A percentile compares a stretch with the other conserved stretches of the same genome.
Evolutionary conservation across 1,140 invertebrate species (phyloP).

Genomic region (Halyomorpha halys): DNA sequence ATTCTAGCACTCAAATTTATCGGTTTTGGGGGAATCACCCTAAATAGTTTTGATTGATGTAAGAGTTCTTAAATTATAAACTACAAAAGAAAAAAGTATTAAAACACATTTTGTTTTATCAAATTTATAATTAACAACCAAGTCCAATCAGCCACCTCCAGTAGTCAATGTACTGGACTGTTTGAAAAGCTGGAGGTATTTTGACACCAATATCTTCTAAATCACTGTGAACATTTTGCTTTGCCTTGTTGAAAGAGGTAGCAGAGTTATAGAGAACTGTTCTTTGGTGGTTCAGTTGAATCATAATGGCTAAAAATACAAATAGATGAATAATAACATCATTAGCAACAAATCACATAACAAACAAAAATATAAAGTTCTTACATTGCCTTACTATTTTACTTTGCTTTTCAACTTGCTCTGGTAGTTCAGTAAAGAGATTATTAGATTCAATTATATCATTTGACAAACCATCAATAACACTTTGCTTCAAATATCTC

Average conservation of each 20-base stretch:
- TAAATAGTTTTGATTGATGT: too few relatives aligned
- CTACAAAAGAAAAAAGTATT: too few relatives aligned
- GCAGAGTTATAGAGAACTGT: constrained; percentile 37
- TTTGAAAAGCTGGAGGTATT: constrained; percentile 34
- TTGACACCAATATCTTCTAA: constrained; percentile 35
- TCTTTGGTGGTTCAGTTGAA: constrained; percentile 36
- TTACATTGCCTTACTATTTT: constrained; percentile 28
- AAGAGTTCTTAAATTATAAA: too few relatives aligned
- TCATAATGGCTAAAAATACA: constrained; percentile 35
- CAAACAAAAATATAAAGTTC: neutral
- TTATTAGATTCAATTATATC: constrained; percentile 27
- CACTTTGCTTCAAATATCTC: constrained; percentile 25
- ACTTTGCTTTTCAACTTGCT: constrained; percentile 26
- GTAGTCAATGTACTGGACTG: constrained; percentile 36
- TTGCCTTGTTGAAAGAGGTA: constrained; percentile 35
- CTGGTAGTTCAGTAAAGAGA: constrained; percentile 25
- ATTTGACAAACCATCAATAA: constrained; percentile 27
- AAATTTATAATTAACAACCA: constrained; percentile 30
- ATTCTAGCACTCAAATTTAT: too few relatives aligned
- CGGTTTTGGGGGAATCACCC: too few relatives aligned
- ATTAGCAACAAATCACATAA: constrained; percentile 2
- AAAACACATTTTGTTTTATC: neutral
- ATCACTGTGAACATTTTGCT: constrained; percentile 35
- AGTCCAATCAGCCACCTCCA: constrained; percentile 38
- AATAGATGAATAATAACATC: constrained; percentile 8